Evolutionary conservation across 2,113 vertebrate genomes (phyloP).

Genomic region (Corythoichthys haematopterus): DNA sequence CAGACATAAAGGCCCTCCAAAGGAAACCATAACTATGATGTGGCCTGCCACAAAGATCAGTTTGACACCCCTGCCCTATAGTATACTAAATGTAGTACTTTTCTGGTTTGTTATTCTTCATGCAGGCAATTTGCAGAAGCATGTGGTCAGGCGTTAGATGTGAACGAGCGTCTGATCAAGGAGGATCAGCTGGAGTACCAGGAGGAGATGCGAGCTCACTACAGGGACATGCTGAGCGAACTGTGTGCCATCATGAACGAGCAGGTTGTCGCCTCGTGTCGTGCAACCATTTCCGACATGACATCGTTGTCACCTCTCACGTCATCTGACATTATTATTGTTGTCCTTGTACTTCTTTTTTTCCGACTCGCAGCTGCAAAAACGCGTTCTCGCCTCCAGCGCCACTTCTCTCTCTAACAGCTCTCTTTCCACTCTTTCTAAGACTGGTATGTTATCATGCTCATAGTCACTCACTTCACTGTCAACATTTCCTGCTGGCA

Average conservation of each 20-base stretch:
- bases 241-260: slow-evolving; percentile 93
- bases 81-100: no score
- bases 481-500: background rate
- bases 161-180: slow-evolving; percentile 95
- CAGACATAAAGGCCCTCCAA: no score
- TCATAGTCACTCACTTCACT: slow-evolving; percentile 5
- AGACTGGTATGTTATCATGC: slow-evolving; percentile 79
- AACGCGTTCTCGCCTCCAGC: slow-evolving; percentile 77
- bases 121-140: slow-evolving; percentile 92
- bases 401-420: slow-evolving; percentile 84
- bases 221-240: slow-evolving; percentile 90
- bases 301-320: background rate
- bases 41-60: no score
- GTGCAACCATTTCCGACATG: background rate
- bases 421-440: slow-evolving; percentile 85
- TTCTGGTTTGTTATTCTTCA: background rate
- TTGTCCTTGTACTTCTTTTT: slow-evolving; percentile 13
- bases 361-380: slow-evolving; percentile 71
- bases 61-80: no score
- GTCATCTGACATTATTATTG: background rate
- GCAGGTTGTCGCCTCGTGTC: slow-evolving; percentile 75
- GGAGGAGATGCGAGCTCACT: slow-evolving; percentile 95
- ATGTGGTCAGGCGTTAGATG: slow-evolving; percentile 91
- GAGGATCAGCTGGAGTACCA: slow-evolving; percentile 98
- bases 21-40: no score